These are phyloP conservation scores for Tolypeutes matacus DNA, from an alignment of 2,797 vertebrate species.

Conservation along the genomic window DNA sequence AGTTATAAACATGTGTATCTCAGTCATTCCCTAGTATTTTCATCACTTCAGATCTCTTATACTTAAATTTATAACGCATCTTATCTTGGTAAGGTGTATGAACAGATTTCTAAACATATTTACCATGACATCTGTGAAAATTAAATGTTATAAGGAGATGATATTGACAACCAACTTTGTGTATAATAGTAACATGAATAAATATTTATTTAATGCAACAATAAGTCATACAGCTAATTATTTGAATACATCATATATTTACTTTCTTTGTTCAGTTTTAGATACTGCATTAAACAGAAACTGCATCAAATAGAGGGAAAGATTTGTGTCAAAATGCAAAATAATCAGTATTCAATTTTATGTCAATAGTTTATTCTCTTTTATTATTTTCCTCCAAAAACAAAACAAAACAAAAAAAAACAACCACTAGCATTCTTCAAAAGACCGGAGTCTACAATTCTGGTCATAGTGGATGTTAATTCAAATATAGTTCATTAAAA, in stretches of 20 bases:
- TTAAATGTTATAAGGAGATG: conserved; percentile 45
- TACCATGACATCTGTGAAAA: conserved; percentile 18
- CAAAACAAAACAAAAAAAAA: too few species aligned
- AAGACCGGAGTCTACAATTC: conserved; percentile 30
- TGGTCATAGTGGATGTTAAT: conserved; percentile 15
- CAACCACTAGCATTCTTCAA: conserved; percentile 20
- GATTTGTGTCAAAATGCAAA: conserved; percentile 49
- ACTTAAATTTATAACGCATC: neutral
- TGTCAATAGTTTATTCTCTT: conserved; percentile 39
- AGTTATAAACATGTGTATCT: neutral
- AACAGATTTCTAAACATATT: conserved; percentile 44
- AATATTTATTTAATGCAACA: neutral
- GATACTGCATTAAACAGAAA: conserved; percentile 38
- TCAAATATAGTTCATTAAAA: conserved; percentile 53
- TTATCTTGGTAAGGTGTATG: conserved; percentile 45
- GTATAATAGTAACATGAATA: conserved; percentile 10
- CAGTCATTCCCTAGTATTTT: conserved; percentile 43
- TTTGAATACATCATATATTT: conserved; percentile 4
- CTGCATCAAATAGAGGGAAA: conserved; percentile 21
- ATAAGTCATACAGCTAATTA: neutral
- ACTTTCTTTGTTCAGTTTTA: conserved; percentile 40
- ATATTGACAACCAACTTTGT: neutral
- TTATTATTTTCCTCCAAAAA: conserved; percentile 27
- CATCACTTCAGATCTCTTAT: neutral
- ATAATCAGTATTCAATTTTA: conserved; percentile 45